Percentiles rank a stretch among this genome's conserved stretches.
Conservation (phyloP, 2,888 invertebrate genomes). For the Molanna angustata region DNA sequence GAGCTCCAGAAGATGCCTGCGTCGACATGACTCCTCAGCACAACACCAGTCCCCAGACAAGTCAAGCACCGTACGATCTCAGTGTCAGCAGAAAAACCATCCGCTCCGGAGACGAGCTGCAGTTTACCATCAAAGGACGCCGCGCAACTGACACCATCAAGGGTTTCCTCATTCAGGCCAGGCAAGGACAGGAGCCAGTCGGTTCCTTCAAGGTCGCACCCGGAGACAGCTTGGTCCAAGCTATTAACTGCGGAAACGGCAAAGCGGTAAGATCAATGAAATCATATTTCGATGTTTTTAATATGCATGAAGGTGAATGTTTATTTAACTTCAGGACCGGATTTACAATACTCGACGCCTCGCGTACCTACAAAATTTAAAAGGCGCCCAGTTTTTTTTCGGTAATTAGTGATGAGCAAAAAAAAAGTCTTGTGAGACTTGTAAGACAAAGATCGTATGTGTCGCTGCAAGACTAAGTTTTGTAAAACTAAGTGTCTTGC, state of each 20-base stretch:
- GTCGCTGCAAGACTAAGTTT: too few species aligned
- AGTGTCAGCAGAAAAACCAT: slow-evolving; percentile 45
- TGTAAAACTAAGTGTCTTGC: too few species aligned
- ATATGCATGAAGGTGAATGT: too few species aligned
- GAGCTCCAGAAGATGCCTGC: slow-evolving; percentile 64
- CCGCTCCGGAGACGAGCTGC: slow-evolving; percentile 38
- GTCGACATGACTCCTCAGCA: slow-evolving; percentile 68
- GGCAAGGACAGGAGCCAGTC: slow-evolving; percentile 58
- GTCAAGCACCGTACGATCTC: slow-evolving; percentile 59
- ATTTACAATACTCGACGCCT: too few species aligned
- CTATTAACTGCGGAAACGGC: slow-evolving; percentile 50
- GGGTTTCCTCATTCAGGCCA: slow-evolving; percentile 66
- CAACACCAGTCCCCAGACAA: slow-evolving; percentile 56
- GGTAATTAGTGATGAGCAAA: too few species aligned
- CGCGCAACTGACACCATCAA: slow-evolving; percentile 53
- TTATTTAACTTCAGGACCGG: too few species aligned
- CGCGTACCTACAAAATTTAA: too few species aligned
- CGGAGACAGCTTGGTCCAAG: slow-evolving; percentile 51
- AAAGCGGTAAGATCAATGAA: slow-evolving; percentile 56
- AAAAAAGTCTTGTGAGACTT: too few species aligned
- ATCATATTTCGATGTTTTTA: too few species aligned
- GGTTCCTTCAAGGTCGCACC: slow-evolving; percentile 60
- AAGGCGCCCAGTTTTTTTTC: too few species aligned
- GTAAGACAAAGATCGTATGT: too few species aligned
- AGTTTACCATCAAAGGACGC: slow-evolving; percentile 54